These are phyloP conservation scores for Xiphophorus hellerii DNA, from an alignment of 2,113 vertebrate genomes.

Conservation along the genomic window DNA sequence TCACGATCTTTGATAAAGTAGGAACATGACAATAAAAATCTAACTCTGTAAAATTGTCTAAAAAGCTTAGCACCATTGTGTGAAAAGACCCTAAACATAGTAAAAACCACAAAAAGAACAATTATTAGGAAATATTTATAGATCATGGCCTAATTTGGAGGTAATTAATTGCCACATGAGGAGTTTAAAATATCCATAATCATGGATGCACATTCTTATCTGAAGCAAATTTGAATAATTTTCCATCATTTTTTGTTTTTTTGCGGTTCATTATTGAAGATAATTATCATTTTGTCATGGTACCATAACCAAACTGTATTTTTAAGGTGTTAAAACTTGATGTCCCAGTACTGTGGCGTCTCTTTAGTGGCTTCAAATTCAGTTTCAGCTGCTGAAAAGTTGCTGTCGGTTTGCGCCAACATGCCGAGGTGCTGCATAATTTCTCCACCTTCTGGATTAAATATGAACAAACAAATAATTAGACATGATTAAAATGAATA, in stretches of 20 bases:
- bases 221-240: slow-evolving; percentile 30
- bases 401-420: slow-evolving; percentile 11
- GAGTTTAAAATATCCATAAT: slow-evolving; percentile 6
- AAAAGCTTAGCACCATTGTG: slow-evolving; percentile 68
- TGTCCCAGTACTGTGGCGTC: slow-evolving; percentile 68
- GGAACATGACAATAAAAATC: slow-evolving; percentile 24
- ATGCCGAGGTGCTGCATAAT: slow-evolving; percentile 18
- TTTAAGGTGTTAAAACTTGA: slow-evolving; percentile 66
- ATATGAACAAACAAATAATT: background rate
- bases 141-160: background rate
- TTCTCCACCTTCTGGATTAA: slow-evolving; percentile 43
- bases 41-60: slow-evolving; percentile 18
- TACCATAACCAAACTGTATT: slow-evolving; percentile 36
- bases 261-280: slow-evolving; percentile 26
- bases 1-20: slow-evolving; percentile 29
- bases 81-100: slow-evolving; percentile 28
- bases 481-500: background rate
- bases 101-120: slow-evolving; percentile 15
- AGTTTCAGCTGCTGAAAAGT: slow-evolving; percentile 41
- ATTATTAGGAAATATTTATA: background rate
- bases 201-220: slow-evolving; percentile 17
- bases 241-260: slow-evolving; percentile 13
- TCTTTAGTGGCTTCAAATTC: slow-evolving; percentile 54
- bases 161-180: background rate
- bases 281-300: slow-evolving; percentile 37